A percentile compares a stretch with the other conserved stretches of the same genome.
Evolutionary conservation across 2,888 invertebrate genomes (phyloP).

Genomic region (Drosophila paranaensis): DNA sequence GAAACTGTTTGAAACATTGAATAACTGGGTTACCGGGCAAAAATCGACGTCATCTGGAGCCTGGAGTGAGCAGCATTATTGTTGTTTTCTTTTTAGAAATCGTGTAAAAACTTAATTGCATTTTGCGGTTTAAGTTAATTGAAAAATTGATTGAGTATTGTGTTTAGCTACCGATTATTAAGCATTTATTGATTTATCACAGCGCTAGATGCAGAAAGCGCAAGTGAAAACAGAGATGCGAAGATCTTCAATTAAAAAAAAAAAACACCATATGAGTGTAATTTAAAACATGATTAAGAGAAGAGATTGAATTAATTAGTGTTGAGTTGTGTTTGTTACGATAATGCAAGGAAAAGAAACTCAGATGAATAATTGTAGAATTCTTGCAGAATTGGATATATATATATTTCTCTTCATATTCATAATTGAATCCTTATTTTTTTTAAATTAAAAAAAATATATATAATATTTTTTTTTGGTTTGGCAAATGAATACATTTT

Average conservation of each 20-base stretch:
- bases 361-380: not conserved
- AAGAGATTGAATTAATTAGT: conserved; percentile 1
- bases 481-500: no score
- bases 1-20: conserved; percentile 33
- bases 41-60: conserved; percentile 11
- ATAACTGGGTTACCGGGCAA: conserved; percentile 65
- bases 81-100: conserved; percentile 75
- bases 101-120: conserved; percentile 74
- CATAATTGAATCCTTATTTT: not conserved
- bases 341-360: not conserved
- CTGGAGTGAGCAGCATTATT: conserved; percentile 21
- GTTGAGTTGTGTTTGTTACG: not conserved
- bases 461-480: no score
- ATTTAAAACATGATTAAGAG: not conserved
- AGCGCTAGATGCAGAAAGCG: conserved; percentile 53
- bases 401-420: not conserved
- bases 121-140: conserved; percentile 60
- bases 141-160: conserved; percentile 44
- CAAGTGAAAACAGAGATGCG: conserved; percentile 53
- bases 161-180: conserved; percentile 33
- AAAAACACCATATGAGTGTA: not conserved
- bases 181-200: conserved; percentile 48
- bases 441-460: no score
- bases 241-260: not conserved
- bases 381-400: not conserved